Percentiles rank a stretch among this genome's conserved stretches.
Evolutionary conservation across 2,888 invertebrate genomes (phyloP).

Genomic region (Morpho helenor): DNA sequence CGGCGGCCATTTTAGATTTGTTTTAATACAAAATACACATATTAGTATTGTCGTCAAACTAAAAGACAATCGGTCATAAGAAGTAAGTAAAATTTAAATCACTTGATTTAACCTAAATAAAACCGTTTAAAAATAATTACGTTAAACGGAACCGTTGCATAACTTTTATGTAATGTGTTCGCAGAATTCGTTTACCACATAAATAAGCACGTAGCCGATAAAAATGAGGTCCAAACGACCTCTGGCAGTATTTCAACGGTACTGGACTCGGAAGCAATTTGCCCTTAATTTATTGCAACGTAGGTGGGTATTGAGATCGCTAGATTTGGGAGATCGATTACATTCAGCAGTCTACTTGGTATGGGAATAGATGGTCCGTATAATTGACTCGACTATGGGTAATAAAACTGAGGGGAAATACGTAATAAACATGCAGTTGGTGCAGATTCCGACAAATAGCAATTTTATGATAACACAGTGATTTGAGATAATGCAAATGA

Average conservation of each 20-base stretch:
- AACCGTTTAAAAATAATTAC: slow-evolving; percentile 6
- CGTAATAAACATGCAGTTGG: too few relatives aligned
- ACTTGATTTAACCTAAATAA: too few relatives aligned
- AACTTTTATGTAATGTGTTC: slow-evolving; percentile 6
- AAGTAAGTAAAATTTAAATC: too few relatives aligned
- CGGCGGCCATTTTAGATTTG: too few relatives aligned
- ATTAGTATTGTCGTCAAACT: too few relatives aligned
- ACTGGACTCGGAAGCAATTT: slow-evolving; percentile 61
- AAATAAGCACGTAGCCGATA: slow-evolving; percentile 13
- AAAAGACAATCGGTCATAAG: too few relatives aligned
- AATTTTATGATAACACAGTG: too few relatives aligned
- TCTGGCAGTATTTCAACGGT: slow-evolving; percentile 56
- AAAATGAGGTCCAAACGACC: slow-evolving; percentile 20
- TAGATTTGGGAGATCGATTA: slow-evolving; percentile 26
- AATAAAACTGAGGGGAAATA: neutral
- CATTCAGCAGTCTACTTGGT: slow-evolving; percentile 20
- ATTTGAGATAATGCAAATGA: too few relatives aligned
- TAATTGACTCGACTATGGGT: neutral
- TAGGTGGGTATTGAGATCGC: slow-evolving; percentile 28
- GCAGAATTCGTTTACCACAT: slow-evolving; percentile 8
- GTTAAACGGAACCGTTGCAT: neutral
- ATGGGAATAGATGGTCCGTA: slow-evolving; percentile 7
- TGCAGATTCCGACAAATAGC: too few relatives aligned
- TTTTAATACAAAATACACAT: too few relatives aligned
- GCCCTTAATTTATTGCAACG: slow-evolving; percentile 52